Evolutionary conservation across 2,888 invertebrate genomes (phyloP).

Genomic region (Nasonia oneida): DNA sequence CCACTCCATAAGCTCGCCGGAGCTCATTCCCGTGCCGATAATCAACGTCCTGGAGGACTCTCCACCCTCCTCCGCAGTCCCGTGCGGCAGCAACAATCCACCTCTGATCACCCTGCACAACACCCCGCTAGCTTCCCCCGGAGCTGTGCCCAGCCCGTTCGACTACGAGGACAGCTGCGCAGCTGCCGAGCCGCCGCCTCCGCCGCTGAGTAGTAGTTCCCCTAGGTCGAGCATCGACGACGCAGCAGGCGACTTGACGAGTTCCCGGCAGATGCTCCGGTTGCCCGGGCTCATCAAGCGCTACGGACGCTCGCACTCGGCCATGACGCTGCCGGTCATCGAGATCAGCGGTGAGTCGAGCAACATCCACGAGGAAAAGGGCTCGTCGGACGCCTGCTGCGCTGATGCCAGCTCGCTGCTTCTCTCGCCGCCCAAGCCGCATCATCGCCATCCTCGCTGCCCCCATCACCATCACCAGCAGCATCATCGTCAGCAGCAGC

Average conservation of each 20-base stretch:
- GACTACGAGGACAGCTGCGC: neutral
- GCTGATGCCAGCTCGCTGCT: constrained; percentile 30
- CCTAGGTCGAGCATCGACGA: neutral
- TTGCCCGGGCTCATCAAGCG: constrained; percentile 65
- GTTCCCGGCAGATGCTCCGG: constrained; percentile 16
- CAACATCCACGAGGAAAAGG: neutral
- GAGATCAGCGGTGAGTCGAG: constrained; percentile 72
- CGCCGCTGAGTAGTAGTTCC: neutral
- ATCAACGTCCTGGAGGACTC: constrained; percentile 60
- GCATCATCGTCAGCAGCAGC: neutral
- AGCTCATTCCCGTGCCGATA: constrained; percentile 61
- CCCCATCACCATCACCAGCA: neutral
- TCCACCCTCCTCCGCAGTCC: constrained; percentile 66
- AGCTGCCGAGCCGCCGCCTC: neutral
- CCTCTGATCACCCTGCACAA: constrained; percentile 70
- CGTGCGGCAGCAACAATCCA: constrained; percentile 39
- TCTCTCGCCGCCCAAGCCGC: constrained; percentile 39
- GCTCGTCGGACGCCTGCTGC: constrained; percentile 38
- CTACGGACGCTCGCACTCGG: constrained; percentile 74
- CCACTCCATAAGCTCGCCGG: constrained; percentile 77
- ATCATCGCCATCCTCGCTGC: neutral
- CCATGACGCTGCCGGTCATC: constrained; percentile 70
- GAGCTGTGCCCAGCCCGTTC: constrained; percentile 54
- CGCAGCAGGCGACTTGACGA: constrained; percentile 14
- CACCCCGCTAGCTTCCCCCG: constrained; percentile 69